Base-by-base conservation (phyloP, 1,140 invertebrate genomes). In the Trichonephila clavipes region DNA sequence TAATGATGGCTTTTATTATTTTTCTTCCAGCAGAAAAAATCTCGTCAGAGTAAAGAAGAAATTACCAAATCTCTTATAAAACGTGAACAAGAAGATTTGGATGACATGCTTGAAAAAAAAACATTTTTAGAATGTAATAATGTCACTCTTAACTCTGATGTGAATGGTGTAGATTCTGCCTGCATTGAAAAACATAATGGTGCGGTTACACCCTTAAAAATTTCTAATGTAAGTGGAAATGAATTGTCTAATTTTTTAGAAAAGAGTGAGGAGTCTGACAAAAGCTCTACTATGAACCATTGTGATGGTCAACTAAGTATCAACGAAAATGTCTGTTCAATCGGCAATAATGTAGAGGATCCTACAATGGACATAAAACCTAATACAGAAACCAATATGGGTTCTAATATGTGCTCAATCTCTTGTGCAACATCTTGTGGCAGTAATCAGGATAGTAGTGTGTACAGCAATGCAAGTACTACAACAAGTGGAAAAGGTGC, bases 51-150 rank as follows among this genome's bases (percentile, higher is more conserved):
- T 64, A 94, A 94, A 91, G 89, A 91, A 88, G 88, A 94, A 69
- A 88, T 85, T n/a, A 95, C 94, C 77, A 92, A 92, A 61, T 92
- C 58, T 51, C 85, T 95, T 7, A 58, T 95, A 58, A 90, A 94
- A 40, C 61, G 93, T 4, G 95, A 95, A 72, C 90, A 58, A 24
- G 83, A 94, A 94, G 94, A 94, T 77, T 66, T 95, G 51, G 77
- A 92, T 92, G 95, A 93, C 83, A 95, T 95, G 95, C 95, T 95
- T 59, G 94, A 94, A 83, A 94, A 94, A 89, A 94, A 89, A 61
- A 92, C 69, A 83, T 94, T 87, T 92, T 66, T 94, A 88, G 88
- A 92, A 44, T 92, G 90, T 64, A 89, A 51, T 85, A 92, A 92
- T 83, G 83, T 82, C 44, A 34, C 72, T 62, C n/a, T 40, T 40